These are phyloP conservation scores for Acrossocheilus wenchowensis DNA, from an alignment of 2,797 vertebrate species.

Conservation along the genomic window DNA sequence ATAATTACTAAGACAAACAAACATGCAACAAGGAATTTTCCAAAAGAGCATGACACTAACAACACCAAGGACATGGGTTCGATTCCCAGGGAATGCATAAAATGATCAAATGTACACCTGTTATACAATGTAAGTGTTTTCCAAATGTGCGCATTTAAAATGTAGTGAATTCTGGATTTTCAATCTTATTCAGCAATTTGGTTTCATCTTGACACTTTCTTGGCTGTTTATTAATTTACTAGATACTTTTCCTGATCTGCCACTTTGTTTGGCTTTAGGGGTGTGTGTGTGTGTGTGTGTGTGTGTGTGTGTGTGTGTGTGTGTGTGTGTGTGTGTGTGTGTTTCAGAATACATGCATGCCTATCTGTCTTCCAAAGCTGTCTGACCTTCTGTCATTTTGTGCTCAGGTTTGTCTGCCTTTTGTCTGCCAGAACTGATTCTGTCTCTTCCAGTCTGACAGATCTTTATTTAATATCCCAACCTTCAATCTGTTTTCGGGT, in stretches of 20 bases:
- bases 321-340: constrained; percentile 11
- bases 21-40: not conserved
- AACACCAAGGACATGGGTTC: not conserved
- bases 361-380: not conserved
- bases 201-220: not conserved
- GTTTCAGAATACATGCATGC: not conserved
- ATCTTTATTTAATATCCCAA: constrained; percentile 20
- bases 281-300: constrained; percentile 10
- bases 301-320: constrained; percentile 10
- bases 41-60: not conserved
- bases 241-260: not conserved
- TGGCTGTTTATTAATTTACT: constrained; percentile 4
- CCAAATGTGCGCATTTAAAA: not conserved
- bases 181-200: not conserved
- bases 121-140: not conserved
- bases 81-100: not conserved
- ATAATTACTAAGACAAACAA: not conserved
- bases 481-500: constrained; percentile 19
- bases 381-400: constrained; percentile 8
- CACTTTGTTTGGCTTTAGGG: constrained; percentile 2
- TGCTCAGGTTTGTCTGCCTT: constrained; percentile 55
- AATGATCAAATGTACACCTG: not conserved
- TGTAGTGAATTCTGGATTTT: constrained; percentile 20
- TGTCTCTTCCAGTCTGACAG: constrained; percentile 49
- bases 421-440: constrained; percentile 67